phyloP scores from a whole-genome alignment of 2,113 vertebrate species.

The Scophthalmus maximus region DNA sequence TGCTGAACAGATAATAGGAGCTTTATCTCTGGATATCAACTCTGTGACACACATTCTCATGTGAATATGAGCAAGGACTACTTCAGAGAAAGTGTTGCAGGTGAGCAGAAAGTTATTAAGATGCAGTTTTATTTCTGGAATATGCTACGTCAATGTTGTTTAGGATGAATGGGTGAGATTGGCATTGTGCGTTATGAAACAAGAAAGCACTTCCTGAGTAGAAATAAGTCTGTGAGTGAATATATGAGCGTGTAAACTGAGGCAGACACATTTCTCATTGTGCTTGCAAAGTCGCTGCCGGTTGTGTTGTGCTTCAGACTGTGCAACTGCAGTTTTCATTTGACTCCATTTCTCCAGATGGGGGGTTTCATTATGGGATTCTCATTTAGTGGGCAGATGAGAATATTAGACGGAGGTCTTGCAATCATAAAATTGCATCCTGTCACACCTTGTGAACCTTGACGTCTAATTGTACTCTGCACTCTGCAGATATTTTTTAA shows the following conservation, averaged over 20 bases:
- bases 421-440: neutral
- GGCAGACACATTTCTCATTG: slow-evolving; percentile 20
- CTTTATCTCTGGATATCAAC: slow-evolving; percentile 47
- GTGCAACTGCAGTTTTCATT: slow-evolving; percentile 41
- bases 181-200: neutral
- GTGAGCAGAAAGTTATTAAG: slow-evolving; percentile 51
- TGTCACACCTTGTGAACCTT: slow-evolving; percentile 1
- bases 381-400: neutral
- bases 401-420: slow-evolving; percentile 9
- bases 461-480: neutral
- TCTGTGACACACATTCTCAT: slow-evolving; percentile 6
- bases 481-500: neutral
- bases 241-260: slow-evolving; percentile 10
- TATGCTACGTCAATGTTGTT: slow-evolving; percentile 11
- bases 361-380: slow-evolving; percentile 30
- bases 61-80: slow-evolving; percentile 45
- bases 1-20: slow-evolving; percentile 53
- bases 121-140: slow-evolving; percentile 9
- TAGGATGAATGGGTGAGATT: slow-evolving; percentile 7
- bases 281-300: neutral
- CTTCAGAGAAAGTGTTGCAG: slow-evolving; percentile 38
- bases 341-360: slow-evolving; percentile 24
- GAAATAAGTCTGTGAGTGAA: slow-evolving; percentile 2
- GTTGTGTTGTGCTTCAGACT: slow-evolving; percentile 16
- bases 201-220: slow-evolving; percentile 14